These are phyloP conservation scores for Linnaemya vulpina DNA, from an alignment of 2,888 invertebrate genomes.

Conservation along the genomic window DNA sequence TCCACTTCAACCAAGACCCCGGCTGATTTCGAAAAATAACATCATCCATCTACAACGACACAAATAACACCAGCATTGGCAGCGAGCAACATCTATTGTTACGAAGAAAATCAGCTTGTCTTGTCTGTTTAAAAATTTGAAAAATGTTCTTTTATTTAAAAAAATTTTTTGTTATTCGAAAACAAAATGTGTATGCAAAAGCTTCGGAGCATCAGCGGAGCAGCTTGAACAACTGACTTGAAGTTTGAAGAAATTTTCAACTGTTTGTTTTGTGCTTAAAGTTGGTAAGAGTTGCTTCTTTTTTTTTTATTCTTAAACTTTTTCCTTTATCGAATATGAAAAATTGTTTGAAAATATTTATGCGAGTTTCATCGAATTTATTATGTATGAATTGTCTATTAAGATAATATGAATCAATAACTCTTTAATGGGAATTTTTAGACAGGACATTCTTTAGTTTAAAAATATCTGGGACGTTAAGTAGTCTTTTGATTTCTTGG, in stretches of 20 bases:
- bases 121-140: conserved; percentile 28
- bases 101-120: conserved; percentile 38
- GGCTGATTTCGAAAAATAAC: conserved; percentile 50
- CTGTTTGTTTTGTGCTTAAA: conserved; percentile 31
- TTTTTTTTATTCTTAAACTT: conserved; percentile 23
- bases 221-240: conserved; percentile 32
- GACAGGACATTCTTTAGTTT: neutral
- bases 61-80: conserved; percentile 34
- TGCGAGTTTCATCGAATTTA: conserved; percentile 19
- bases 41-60: conserved; percentile 41
- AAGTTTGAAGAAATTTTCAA: conserved; percentile 36
- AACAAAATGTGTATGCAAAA: conserved; percentile 52
- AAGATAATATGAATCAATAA: conserved; percentile 42
- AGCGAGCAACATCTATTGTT: conserved; percentile 34
- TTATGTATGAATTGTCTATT: conserved; percentile 41
- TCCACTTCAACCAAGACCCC: conserved; percentile 55
- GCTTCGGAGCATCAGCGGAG: conserved; percentile 28
- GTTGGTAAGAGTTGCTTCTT: conserved; percentile 53
- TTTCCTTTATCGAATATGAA: conserved; percentile 36
- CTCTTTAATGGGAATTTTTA: neutral
- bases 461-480: neutral
- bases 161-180: neutral
- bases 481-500: neutral
- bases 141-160: conserved; percentile 21
- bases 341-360: conserved; percentile 32